Evolutionary conservation across 2,888 invertebrate species (phyloP), one percentile per base, ranked within the genome.

Genomic region (Endotricha flammealis): DNA sequence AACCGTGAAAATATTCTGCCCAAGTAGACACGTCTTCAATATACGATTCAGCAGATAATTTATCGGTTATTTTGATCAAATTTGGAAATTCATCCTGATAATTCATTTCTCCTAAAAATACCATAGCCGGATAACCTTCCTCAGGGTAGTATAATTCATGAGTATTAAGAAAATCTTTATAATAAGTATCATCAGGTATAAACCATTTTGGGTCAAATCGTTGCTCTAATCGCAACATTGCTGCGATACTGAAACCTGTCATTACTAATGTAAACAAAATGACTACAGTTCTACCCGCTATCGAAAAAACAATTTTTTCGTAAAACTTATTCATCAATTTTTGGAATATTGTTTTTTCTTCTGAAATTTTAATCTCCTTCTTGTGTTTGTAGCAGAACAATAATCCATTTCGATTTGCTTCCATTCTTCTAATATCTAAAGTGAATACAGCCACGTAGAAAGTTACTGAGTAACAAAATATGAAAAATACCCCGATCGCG

Each of bases 181-280:
- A 88, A 63, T 93, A 91, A 0, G 92, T 90, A 32, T 88, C 88
- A 34, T 90, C 87, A 0, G 95, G 94, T 38, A 95, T 87, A 60
- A 95, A 94, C 94, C 94, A 94, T 36, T 87, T 88, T 0, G 92
- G 92, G 68, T 95, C 93, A 70, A 94, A 95, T 64, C 91, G 90
- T 68, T 94, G 94, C 62, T 93, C 90, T 34, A 95, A 76, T 48
- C 88, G 87, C 34, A 90, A 71, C 31, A 91, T 80, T 20, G 91
- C 90, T 53, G 89, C 77, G 36, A 91, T 79, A 57, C 91, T 92
- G 41, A 91, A 81, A 12, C 88, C 89, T 3, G 91, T 86, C 39
- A 91, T 76, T 6, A 79, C 70, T 20, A 91, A 35, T 1, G 93
- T 91, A 35, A 90, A 70, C 22, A 90, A 31, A 31, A 94, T 64